Evolutionary conservation across 2,797 vertebrate genomes (phyloP), one percentile per base, ranked within the genome.

Genomic region (Peromyscus eremicus): DNA sequence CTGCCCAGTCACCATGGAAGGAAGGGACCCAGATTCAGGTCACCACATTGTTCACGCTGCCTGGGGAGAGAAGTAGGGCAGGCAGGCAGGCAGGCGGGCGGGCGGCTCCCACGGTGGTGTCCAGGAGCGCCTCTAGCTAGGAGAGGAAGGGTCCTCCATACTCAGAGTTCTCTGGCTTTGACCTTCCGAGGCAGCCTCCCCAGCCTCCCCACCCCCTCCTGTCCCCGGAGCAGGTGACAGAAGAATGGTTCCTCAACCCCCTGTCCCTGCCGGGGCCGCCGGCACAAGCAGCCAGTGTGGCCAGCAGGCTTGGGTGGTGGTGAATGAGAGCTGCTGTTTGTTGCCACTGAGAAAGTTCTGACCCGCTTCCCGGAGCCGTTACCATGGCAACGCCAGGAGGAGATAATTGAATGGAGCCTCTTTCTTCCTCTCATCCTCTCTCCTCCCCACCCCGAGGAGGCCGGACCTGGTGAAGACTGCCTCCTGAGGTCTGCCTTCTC

Each of bases 281-380:
- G 52, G 0, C 96, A 92, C 57, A 94, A n/a, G 0, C 17, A 37
- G 95, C 96, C 87, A 73, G 34, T 0, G 0, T 49, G 80, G 92
- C 86, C 94, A 11, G 93, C 55, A 32, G 73, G 9, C 96, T 70
- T 87, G 94, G 94, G 94, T n/a, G 81, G 43, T 60, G 57, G 84
- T 64, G 34, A 97, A 84, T 93, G 57, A 68, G 79, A 80, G 79
- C 97, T 66, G 60, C 97, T 98, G 98, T 99, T 98, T 98, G 98
- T 98, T 97, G 98, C 97, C 97, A 98, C 98, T 98, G 98, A 98
- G 98, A 98, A 99, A 98, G 98, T 98, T 98, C 98, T 98, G 98
- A 98, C 98, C 98, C 95, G 97, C 98, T 98, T 98, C 97, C 98
- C 97, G 97, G 98, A 98, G 97, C 98, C 88, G 83, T 99, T 95